phyloP scores from a whole-genome alignment of 2,888 invertebrate genomes.

The Tribolium freemani region DNA sequence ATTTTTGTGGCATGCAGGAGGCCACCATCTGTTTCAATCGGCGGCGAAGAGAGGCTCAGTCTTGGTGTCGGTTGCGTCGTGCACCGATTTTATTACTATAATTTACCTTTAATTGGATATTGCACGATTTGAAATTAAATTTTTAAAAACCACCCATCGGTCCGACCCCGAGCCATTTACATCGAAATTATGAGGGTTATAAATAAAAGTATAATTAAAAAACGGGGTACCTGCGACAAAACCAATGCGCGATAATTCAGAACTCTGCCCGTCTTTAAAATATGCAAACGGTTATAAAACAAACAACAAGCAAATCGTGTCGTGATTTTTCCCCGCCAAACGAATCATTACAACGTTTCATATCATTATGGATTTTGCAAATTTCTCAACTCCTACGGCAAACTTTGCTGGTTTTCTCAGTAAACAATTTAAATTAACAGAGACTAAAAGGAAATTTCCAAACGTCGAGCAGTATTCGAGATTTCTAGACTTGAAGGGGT shows the following conservation, averaged over 20 bases:
- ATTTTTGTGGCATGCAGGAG: not conserved
- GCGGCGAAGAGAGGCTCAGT: not conserved
- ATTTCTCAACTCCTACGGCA: constrained; percentile 7
- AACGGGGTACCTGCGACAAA: constrained; percentile 37
- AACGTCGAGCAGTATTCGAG: constrained; percentile 6
- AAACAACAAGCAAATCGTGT: not conserved
- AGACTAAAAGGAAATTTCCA: constrained; percentile 23
- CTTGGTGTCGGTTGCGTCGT: constrained; percentile 20
- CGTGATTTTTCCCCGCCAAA: not conserved
- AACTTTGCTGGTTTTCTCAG: constrained; percentile 25
- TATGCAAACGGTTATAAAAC: constrained; percentile 30
- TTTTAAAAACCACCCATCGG: constrained; percentile 50
- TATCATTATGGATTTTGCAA: constrained; percentile 25
- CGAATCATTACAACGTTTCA: not conserved
- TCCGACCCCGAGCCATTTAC: constrained; percentile 46
- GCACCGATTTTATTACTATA: constrained; percentile 48
- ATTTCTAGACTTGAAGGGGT: constrained; percentile 7
- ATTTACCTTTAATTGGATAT: constrained; percentile 50
- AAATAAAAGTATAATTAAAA: constrained; percentile 49
- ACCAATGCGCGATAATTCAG: constrained; percentile 37
- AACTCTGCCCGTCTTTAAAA: constrained; percentile 11
- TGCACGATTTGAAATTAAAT: constrained; percentile 48
- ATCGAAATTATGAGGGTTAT: constrained; percentile 48
- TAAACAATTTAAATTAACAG: constrained; percentile 32
- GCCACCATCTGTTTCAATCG: not conserved